Evolutionary conservation across 2,113 vertebrate genomes (phyloP), one percentile per base, ranked within the genome.

Genomic region (Rhinoptilus africanus): DNA sequence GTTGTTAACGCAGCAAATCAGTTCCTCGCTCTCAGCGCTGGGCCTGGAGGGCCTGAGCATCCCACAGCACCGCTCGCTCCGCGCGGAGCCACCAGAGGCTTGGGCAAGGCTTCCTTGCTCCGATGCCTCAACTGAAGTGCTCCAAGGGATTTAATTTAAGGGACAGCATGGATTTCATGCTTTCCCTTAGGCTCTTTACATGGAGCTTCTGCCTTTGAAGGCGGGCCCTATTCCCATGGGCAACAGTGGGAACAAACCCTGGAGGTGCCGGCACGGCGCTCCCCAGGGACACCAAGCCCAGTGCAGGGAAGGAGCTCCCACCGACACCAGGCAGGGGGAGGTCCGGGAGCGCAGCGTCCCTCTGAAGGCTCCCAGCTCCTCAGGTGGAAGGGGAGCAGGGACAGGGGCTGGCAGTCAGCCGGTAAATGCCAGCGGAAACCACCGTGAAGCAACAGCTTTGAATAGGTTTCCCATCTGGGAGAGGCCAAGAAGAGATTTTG

Each of bases 31-130:
- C 50, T n/a, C 64, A 30, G 27, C 68, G 41, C 45, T 47, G 68
- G 32, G 35, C 63, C 57, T 10, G 17, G 11, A 47, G 45, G 50
- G 5, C 28, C 68, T 9, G 26, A 79, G 71, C 80, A 91, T 37
- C 43, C 51, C 47, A 71, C 4, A 3, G 14, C 47, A 4, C n/a
- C 4, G 43, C 56, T 23, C 0, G 1, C 20, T 28, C 1, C 14
- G 28, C 3, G 26, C 73, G 60, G 26, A 22, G 28, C 17, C 15
- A 14, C 27, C 50, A 26, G 34, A 48, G 50, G 50, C 41, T 66
- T 34, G 48, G 77, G 57, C 88, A 57, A 39, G 19, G 13, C 37
- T 35, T 45, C 73, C 63, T 45, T 27, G 8, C 5, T 1, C 1
- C 1, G 53, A 43, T 45, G n/a, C 48, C 68, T 27, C 19, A 14